Conservation (phyloP, 2,888 invertebrate genomes). For the Cheilosia grossa region DNA sequence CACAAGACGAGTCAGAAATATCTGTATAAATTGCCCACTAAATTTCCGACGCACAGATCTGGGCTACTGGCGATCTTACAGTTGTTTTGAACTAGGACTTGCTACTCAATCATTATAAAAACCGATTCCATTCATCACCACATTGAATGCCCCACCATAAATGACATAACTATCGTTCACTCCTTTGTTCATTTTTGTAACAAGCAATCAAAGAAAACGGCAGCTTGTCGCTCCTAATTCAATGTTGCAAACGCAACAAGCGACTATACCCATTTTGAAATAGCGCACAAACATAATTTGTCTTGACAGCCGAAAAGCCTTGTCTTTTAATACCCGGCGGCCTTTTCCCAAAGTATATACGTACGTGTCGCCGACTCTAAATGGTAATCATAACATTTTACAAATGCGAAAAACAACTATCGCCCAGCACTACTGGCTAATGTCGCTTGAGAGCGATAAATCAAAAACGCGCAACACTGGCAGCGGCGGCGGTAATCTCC, state of each 20-base stretch:
- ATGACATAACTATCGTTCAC: too few relatives aligned
- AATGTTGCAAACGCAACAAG: background rate
- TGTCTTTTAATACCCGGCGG: slow-evolving; percentile 20
- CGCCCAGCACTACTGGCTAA: slow-evolving; percentile 45
- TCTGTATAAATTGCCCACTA: too few relatives aligned
- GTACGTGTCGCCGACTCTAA: slow-evolving; percentile 28
- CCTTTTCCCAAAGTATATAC: slow-evolving; percentile 5
- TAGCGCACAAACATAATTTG: slow-evolving; percentile 5
- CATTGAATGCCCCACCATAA: too few relatives aligned
- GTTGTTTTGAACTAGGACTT: too few relatives aligned
- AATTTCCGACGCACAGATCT: too few relatives aligned
- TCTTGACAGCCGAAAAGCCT: slow-evolving; percentile 14
- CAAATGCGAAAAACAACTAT: slow-evolving; percentile 62
- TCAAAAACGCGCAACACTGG: slow-evolving; percentile 59
- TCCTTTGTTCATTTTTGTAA: too few relatives aligned
- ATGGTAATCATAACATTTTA: slow-evolving; percentile 64
- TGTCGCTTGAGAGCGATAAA: slow-evolving; percentile 59
- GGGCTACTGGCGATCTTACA: too few relatives aligned
- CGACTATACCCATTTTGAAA: background rate
- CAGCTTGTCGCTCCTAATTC: slow-evolving; percentile 16
- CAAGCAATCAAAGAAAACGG: too few relatives aligned
- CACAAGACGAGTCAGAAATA: too few relatives aligned
- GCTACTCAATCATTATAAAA: too few relatives aligned
- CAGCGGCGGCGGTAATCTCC: slow-evolving; percentile 8
- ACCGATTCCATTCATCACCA: too few relatives aligned